Conservation (phyloP, 2,797 vertebrate genomes). For the Buceros bicornis region DNA sequence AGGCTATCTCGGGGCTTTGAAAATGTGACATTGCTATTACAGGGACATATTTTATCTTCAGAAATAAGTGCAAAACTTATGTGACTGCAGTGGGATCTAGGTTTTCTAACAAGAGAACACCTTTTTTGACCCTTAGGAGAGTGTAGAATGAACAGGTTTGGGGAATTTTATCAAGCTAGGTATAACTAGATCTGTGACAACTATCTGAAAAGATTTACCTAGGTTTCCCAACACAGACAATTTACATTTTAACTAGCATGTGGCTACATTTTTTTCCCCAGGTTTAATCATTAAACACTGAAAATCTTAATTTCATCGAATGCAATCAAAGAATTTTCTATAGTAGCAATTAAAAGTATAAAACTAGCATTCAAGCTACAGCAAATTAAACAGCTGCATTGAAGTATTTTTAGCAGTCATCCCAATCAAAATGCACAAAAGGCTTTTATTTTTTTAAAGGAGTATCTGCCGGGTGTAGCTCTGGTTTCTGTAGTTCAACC, state of each 20-base stretch:
- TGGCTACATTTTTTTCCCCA: constrained; percentile 61
- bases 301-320: constrained; percentile 81
- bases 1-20: background rate
- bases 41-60: background rate
- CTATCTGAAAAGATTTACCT: constrained; percentile 37
- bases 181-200: constrained; percentile 9
- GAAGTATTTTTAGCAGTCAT: constrained; percentile 74
- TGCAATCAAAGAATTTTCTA: constrained; percentile 79
- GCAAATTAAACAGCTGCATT: constrained; percentile 76
- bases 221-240: constrained; percentile 59
- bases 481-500: constrained; percentile 58
- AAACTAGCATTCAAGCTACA: constrained; percentile 69
- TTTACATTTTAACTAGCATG: constrained; percentile 75
- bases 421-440: constrained; percentile 76
- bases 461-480: constrained; percentile 14
- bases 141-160: background rate
- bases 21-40: background rate
- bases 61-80: background rate
- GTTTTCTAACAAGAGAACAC: background rate
- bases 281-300: constrained; percentile 78
- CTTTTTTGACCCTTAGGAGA: background rate
- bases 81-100: background rate
- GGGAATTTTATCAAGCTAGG: background rate
- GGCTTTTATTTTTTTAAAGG: constrained; percentile 58
- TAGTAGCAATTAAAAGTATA: constrained; percentile 78